phyloP scores from a whole-genome alignment of 2,113 vertebrate genomes.

The Tychaedon coryphoeus region DNA sequence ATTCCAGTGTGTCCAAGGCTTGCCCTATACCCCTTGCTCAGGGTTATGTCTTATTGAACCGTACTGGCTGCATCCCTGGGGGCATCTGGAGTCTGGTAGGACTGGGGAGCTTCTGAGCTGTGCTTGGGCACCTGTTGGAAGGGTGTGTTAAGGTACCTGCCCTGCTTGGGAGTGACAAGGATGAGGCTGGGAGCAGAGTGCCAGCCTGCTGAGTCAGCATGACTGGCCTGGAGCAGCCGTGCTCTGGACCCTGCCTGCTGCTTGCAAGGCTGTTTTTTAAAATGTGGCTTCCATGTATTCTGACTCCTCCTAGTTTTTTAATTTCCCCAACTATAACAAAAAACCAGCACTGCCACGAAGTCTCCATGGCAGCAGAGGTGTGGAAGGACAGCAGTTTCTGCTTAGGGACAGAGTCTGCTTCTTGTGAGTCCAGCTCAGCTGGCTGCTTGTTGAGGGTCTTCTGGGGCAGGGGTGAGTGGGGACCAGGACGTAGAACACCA shows the following conservation, averaged over 20 bases:
- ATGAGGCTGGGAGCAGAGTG: neutral
- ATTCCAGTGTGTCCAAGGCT: neutral
- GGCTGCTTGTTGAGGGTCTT: neutral
- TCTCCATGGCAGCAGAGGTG: neutral
- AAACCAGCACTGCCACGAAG: neutral
- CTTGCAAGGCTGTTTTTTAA: constrained; percentile 74
- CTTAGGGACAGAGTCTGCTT: neutral
- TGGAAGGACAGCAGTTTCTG: neutral
- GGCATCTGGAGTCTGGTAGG: neutral
- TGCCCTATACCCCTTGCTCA: neutral
- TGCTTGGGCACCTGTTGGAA: neutral
- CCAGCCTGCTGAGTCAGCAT: constrained; percentile 76
- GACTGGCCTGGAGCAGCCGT: constrained; percentile 66
- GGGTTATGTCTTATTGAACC: rapidly evolving
- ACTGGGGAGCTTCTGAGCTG: neutral
- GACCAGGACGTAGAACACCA: neutral
- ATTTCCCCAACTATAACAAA: neutral
- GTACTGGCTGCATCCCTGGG: neutral
- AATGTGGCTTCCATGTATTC: constrained; percentile 61
- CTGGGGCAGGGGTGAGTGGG: rapidly evolving
- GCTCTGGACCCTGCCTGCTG: constrained; percentile 53
- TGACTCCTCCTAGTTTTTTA: constrained; percentile 52
- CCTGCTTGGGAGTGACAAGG: neutral
- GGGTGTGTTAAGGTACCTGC: rapidly evolving
- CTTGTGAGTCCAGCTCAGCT: neutral